Conservation (phyloP, 2,113 vertebrate genomes). For the Sula dactylatra region DNA sequence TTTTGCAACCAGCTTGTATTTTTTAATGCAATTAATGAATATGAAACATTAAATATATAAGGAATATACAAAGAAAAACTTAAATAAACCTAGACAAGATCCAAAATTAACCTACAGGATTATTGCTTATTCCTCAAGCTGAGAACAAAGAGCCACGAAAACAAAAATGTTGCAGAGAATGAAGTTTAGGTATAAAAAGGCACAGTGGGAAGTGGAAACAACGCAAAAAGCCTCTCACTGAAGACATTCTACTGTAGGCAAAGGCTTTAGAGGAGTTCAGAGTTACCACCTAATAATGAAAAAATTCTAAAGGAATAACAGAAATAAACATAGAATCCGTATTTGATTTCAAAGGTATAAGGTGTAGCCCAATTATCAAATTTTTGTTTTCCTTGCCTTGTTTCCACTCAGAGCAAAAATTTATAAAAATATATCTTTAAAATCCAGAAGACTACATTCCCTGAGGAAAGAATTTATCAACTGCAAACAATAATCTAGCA, state of each 20-base stretch:
- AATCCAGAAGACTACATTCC: background rate
- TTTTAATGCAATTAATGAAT: background rate
- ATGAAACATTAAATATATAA: background rate
- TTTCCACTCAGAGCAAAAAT: background rate
- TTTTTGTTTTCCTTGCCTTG: background rate
- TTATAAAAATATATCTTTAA: background rate
- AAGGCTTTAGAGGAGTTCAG: background rate
- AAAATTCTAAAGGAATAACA: background rate
- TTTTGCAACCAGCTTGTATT: background rate
- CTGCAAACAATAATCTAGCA: background rate
- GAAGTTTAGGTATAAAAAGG: background rate
- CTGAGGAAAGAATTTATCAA: slow-evolving; percentile 28
- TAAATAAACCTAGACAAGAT: background rate
- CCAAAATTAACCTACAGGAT: background rate
- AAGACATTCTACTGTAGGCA: background rate
- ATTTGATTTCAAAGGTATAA: background rate
- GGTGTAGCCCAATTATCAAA: background rate
- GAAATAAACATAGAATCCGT: background rate
- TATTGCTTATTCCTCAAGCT: background rate
- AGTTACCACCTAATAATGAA: background rate
- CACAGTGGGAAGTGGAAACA: background rate
- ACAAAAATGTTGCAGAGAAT: background rate
- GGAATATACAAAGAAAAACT: background rate
- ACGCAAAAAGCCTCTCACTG: background rate
- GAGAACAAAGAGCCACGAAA: background rate